Conservation (phyloP, 2,113 vertebrate genomes). For the Parus major region DNA sequence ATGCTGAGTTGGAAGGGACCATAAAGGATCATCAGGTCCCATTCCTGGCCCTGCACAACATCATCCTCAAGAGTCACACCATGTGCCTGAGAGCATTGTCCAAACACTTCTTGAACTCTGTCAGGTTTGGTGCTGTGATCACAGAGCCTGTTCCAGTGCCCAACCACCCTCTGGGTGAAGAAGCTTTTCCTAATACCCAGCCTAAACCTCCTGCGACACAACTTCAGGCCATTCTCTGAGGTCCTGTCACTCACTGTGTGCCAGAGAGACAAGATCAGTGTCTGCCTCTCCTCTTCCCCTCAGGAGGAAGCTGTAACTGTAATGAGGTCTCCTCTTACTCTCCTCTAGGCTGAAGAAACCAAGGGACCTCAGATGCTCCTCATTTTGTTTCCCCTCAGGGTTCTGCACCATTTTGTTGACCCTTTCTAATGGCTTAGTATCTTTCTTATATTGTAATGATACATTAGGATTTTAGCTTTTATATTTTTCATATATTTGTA, state of each 20-base stretch:
- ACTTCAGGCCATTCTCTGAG: not conserved
- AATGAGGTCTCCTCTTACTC: not conserved
- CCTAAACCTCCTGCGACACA: not conserved
- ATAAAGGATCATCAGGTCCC: not conserved
- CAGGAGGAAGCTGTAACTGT: not conserved
- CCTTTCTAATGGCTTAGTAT: not conserved
- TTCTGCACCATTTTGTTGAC: not conserved
- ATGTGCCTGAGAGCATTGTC: not conserved
- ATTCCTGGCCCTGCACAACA: not conserved
- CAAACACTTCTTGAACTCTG: not conserved
- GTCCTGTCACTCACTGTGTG: not conserved
- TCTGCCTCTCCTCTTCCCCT: too few species aligned
- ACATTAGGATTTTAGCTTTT: not conserved
- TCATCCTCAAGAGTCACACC: too few species aligned
- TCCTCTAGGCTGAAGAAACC: not conserved
- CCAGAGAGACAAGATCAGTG: not conserved
- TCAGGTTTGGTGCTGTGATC: not conserved
- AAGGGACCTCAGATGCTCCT: too few species aligned
- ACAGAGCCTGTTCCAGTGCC: not conserved
- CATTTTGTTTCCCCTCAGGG: accelerated
- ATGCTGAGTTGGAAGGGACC: not conserved
- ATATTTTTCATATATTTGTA: not conserved
- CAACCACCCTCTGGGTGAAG: not conserved
- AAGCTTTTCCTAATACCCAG: not conserved
- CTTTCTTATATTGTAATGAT: not conserved